A percentile compares a stretch with the other conserved stretches of the same genome.
Conservation (phyloP, 2,888 invertebrate species). For the Perizoma flavofasciatum region DNA sequence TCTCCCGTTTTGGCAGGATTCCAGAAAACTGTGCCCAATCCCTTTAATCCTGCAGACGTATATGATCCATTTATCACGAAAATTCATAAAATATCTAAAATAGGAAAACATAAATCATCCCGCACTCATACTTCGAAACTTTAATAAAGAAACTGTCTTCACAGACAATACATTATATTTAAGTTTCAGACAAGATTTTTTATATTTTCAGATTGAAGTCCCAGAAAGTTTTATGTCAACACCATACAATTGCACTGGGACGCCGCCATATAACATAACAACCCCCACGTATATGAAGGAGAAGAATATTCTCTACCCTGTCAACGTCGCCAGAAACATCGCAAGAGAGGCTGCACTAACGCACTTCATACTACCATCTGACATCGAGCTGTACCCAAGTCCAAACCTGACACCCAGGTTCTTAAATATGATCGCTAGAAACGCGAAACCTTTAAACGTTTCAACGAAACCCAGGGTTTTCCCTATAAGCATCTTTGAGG, state of each 20-base stretch:
- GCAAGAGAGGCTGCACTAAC: constrained; percentile 93
- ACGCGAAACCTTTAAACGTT: constrained; percentile 85
- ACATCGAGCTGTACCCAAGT: constrained; percentile 96
- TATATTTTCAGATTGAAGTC: constrained; percentile 85
- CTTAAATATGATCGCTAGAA: constrained; percentile 92
- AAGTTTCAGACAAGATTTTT: too few species aligned
- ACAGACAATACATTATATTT: too few species aligned
- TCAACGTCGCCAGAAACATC: constrained; percentile 95
- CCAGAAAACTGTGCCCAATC: constrained; percentile 16
- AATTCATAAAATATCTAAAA: constrained; percentile 11
- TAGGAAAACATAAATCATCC: background rate
- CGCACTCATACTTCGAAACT: background rate
- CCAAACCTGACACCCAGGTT: constrained; percentile 91
- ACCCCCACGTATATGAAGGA: constrained; percentile 90
- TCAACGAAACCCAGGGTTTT: constrained; percentile 88
- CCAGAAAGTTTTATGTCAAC: constrained; percentile 84
- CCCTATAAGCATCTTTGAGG: constrained; percentile 95
- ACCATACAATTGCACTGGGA: constrained; percentile 88
- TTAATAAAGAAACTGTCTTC: too few species aligned
- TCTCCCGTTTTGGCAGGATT: constrained; percentile 18
- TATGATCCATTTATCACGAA: constrained; percentile 11
- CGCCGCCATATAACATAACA: constrained; percentile 87
- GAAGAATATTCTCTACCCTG: constrained; percentile 93
- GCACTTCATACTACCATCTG: constrained; percentile 92
- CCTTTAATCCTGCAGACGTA: constrained; percentile 24